Evolutionary conservation across 2,888 invertebrate genomes (phyloP).

Genomic region (Lepeophtheirus nordmannii): DNA sequence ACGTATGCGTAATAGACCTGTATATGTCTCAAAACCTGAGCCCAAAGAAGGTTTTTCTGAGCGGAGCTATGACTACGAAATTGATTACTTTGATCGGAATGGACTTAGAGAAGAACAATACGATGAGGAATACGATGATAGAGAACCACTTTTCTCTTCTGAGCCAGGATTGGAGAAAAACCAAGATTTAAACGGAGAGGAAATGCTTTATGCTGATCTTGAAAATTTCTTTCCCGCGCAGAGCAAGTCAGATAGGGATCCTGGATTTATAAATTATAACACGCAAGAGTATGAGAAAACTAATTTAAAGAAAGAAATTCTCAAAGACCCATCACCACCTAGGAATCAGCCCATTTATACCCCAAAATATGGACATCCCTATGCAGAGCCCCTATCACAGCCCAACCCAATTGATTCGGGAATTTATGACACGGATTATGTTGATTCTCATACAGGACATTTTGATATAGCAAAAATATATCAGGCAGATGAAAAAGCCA

Average conservation of each 20-base stretch:
- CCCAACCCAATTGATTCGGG: background rate
- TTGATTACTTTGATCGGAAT: conserved; percentile 1
- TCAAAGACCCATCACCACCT: too few species aligned
- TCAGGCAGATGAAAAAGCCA: background rate
- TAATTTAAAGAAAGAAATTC: background rate
- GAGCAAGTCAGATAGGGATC: background rate
- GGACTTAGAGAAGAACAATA: background rate
- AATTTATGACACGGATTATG: background rate
- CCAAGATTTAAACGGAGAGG: background rate
- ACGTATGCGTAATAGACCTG: background rate
- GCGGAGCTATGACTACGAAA: background rate
- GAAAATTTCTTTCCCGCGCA: background rate
- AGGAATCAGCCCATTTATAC: background rate
- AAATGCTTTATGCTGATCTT: background rate
- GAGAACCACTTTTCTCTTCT: background rate
- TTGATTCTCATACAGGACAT: background rate
- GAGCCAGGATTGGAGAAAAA: background rate
- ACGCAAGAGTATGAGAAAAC: background rate
- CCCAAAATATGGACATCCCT: background rate
- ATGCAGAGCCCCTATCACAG: background rate
- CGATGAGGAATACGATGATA: too few species aligned
- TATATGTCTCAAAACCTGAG: background rate
- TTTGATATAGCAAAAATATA: background rate
- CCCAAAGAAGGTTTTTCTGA: background rate
- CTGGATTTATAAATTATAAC: background rate